A percentile compares a stretch with the other conserved stretches of the same genome.
phyloP scores from a whole-genome alignment of 2,888 invertebrate species.

The Drosophila macrospina region DNA sequence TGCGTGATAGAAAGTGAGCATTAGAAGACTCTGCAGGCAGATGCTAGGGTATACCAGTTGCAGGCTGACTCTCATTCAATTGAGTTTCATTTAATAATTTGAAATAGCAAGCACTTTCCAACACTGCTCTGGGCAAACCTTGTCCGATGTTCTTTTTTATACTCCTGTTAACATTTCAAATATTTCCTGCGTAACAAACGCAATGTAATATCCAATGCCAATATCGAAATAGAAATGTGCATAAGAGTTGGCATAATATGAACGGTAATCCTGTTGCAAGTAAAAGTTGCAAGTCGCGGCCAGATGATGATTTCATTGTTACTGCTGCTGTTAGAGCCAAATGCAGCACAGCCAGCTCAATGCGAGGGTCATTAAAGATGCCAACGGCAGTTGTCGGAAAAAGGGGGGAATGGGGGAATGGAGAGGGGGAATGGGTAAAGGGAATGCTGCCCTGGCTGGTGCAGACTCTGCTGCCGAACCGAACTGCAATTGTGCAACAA shows the following conservation, averaged over 20 bases:
- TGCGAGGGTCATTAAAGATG: slow-evolving; percentile 51
- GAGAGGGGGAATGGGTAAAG: not conserved
- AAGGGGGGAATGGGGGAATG: not conserved
- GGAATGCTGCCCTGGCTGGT: not conserved
- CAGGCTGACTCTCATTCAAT: too few species aligned
- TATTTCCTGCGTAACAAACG: not conserved
- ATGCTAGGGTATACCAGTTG: too few species aligned
- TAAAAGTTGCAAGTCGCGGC: slow-evolving; percentile 7
- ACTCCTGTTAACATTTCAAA: not conserved
- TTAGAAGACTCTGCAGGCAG: too few species aligned
- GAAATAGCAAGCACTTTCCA: too few species aligned
- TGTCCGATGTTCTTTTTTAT: not conserved
- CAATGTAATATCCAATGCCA: not conserved
- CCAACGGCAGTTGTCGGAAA: slow-evolving; percentile 9
- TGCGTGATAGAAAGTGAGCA: too few species aligned
- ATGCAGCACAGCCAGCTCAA: slow-evolving; percentile 38
- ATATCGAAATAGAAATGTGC: not conserved
- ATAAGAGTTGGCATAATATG: not conserved
- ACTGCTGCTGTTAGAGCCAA: slow-evolving; percentile 31
- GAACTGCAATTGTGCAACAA: slow-evolving; percentile 68
- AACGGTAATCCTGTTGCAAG: slow-evolving; percentile 1
- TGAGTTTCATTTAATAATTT: too few species aligned
- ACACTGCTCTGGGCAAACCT: not conserved
- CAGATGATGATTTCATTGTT: slow-evolving; percentile 46
- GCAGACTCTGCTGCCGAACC: not conserved